Evolutionary conservation across 1,140 invertebrate genomes (phyloP).

Genomic region (Drosophila repletoides): DNA sequence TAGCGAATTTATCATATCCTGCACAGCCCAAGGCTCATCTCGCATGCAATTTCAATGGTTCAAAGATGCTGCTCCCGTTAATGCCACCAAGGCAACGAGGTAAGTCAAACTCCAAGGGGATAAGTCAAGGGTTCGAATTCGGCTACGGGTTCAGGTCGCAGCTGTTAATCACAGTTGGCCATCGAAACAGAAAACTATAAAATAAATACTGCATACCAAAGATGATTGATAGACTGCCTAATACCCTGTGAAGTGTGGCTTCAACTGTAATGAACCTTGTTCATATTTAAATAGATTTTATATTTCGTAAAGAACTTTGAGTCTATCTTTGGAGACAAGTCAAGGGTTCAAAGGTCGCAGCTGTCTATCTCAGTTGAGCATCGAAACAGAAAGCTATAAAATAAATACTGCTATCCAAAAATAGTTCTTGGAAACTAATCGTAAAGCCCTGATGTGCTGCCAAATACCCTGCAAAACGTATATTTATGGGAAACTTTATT

Average conservation of each 20-base stretch:
- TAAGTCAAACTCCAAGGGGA: slow-evolving; percentile 75
- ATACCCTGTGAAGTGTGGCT: not conserved
- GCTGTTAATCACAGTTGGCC: slow-evolving; percentile 12
- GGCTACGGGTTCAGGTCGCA: not conserved
- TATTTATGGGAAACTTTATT: not conserved
- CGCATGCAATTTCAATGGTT: slow-evolving; percentile 90
- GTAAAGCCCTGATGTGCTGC: not conserved
- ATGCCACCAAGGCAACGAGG: slow-evolving; percentile 88
- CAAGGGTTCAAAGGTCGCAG: not conserved
- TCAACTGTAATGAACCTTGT: too few relatives aligned
- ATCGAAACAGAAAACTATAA: slow-evolving; percentile 15
- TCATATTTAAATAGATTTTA: too few relatives aligned
- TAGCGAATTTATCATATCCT: slow-evolving; percentile 89
- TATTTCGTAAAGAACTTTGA: too few relatives aligned
- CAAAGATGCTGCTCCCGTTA: slow-evolving; percentile 90
- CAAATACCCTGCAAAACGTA: not conserved
- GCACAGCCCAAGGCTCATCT: slow-evolving; percentile 89
- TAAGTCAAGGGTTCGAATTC: not conserved
- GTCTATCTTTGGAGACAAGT: too few relatives aligned
- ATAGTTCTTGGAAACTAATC: not conserved
- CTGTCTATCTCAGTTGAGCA: slow-evolving; percentile 9
- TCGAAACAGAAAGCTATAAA: slow-evolving; percentile 8
- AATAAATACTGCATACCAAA: not conserved
- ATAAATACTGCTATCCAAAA: not conserved
- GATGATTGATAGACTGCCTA: not conserved